Evolutionary conservation across 92 coral and sea anemone species (phyloP).

Genomic region (Umimayanthus kanabou): DNA sequence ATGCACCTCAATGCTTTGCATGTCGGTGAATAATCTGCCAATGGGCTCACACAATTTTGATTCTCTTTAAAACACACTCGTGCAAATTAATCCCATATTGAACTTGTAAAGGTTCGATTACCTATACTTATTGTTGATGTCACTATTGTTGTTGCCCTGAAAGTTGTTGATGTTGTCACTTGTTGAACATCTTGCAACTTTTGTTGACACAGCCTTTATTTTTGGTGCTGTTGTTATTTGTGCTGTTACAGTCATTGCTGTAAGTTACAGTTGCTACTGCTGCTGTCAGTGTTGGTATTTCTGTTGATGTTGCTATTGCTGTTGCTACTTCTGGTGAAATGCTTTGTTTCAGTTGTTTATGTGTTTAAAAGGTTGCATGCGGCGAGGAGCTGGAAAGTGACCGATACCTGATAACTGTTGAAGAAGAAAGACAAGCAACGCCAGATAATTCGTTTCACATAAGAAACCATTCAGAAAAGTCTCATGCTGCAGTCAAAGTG

Average conservation of each 20-base stretch:
- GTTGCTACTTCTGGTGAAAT: neutral
- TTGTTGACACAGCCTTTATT: neutral
- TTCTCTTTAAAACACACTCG: too few species aligned
- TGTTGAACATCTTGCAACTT: neutral
- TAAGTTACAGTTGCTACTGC: neutral
- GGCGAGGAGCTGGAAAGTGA: slow-evolving; percentile 93
- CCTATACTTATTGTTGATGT: neutral
- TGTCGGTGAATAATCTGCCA: too few species aligned
- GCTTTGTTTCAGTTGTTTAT: neutral
- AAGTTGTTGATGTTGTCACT: too few species aligned
- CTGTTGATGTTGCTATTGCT: neutral
- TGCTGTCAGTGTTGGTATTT: neutral
- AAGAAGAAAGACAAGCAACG: slow-evolving; percentile 56
- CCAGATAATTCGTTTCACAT: neutral
- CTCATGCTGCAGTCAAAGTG: neutral
- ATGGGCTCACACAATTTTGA: too few species aligned
- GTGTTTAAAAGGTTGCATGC: slow-evolving; percentile 50
- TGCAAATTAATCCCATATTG: too few species aligned
- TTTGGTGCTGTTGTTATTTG: neutral
- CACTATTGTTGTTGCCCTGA: neutral
- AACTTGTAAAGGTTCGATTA: too few species aligned
- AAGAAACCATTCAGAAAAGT: neutral
- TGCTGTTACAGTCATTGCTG: neutral
- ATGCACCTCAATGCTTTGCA: too few species aligned
- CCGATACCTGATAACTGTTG: slow-evolving; percentile 81